phyloP scores from a whole-genome alignment of 1,140 invertebrate genomes.

The Heliothis subflexa region DNA sequence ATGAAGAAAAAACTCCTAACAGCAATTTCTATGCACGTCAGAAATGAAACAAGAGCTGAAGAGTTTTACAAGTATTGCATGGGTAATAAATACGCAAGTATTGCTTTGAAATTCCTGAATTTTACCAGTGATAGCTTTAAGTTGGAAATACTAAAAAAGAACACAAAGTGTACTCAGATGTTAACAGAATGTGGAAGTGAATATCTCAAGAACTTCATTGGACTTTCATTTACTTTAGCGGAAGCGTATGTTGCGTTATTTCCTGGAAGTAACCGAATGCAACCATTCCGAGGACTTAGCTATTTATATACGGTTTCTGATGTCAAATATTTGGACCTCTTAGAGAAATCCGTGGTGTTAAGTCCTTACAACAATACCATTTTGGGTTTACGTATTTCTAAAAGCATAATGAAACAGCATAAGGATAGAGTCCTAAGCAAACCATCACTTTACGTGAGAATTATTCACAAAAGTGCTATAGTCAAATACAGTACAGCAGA shows the following conservation, averaged over 20 bases:
- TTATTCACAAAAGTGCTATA: conserved; percentile 58
- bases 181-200: background rate
- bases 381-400: conserved; percentile 63
- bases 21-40: conserved; percentile 54
- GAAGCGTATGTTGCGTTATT: conserved; percentile 37
- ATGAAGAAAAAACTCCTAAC: conserved; percentile 57
- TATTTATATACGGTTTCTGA: conserved; percentile 56
- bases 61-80: conserved; percentile 58
- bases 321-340: conserved; percentile 53
- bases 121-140: conserved; percentile 54
- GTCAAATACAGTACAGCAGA: conserved; percentile 58
- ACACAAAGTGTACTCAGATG: background rate
- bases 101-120: conserved; percentile 57
- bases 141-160: conserved; percentile 44
- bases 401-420: conserved; percentile 67
- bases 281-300: conserved; percentile 35
- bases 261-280: background rate
- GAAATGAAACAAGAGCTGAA: conserved; percentile 46
- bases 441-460: conserved; percentile 59
- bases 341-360: conserved; percentile 51
- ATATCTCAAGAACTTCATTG: conserved; percentile 50
- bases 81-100: conserved; percentile 39
- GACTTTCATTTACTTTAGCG: conserved; percentile 55
- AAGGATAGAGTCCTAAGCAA: conserved; percentile 63
- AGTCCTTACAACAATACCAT: background rate